These are phyloP conservation scores for Epinotia brunnichana DNA, from an alignment of 2,888 invertebrate species.

Conservation along the genomic window DNA sequence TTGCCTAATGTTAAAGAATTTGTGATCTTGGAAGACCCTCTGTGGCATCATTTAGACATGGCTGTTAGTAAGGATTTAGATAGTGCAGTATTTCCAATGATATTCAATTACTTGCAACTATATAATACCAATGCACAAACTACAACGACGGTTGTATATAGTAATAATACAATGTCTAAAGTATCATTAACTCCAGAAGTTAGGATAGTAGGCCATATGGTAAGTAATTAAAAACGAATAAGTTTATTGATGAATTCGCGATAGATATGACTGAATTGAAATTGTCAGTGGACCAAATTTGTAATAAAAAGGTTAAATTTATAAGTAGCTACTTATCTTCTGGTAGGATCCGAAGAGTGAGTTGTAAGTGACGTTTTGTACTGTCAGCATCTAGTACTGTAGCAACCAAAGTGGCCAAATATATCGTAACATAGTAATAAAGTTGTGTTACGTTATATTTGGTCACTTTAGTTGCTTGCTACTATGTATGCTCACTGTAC, in stretches of 20 bases:
- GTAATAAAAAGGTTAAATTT: background rate
- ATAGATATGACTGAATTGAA: background rate
- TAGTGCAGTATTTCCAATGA: constrained; percentile 15
- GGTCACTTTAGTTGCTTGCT: too few relatives aligned
- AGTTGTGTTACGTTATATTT: too few relatives aligned
- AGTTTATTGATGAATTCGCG: background rate
- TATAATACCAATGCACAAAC: constrained; percentile 11
- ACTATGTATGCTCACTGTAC: too few relatives aligned
- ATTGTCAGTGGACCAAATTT: background rate
- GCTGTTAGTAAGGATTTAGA: background rate
- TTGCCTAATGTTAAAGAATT: constrained; percentile 32
- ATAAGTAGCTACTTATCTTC: too few relatives aligned
- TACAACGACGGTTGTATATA: background rate
- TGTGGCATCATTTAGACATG: constrained; percentile 37
- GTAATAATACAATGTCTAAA: background rate
- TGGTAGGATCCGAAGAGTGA: too few relatives aligned
- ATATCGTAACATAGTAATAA: too few relatives aligned
- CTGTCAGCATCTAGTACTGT: too few relatives aligned
- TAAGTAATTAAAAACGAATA: constrained; percentile 5
- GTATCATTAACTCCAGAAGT: background rate
- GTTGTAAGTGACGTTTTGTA: too few relatives aligned
- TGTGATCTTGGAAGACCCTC: constrained; percentile 20
- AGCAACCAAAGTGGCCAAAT: too few relatives aligned
- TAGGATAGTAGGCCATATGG: constrained; percentile 4
- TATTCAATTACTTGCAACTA: constrained; percentile 29